These are phyloP conservation scores for Arnoldichthys spilopterus DNA, from an alignment of 2,797 vertebrate species.

Conservation along the genomic window DNA sequence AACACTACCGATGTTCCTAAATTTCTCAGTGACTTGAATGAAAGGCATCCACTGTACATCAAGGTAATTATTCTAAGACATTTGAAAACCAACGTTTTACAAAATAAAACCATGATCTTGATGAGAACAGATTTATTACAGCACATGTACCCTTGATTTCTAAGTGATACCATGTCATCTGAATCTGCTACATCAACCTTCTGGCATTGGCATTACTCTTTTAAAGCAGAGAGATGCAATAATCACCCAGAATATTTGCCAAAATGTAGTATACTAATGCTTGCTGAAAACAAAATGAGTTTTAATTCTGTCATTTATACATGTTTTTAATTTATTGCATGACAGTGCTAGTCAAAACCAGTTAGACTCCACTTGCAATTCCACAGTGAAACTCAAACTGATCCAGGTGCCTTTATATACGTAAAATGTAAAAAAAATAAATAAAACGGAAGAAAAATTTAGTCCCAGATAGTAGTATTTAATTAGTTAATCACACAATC, in stretches of 20 bases:
- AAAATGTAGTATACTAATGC: not conserved
- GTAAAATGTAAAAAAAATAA: not conserved
- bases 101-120: no score
- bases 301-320: not conserved
- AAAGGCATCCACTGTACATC: not conserved
- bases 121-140: constrained; percentile 2
- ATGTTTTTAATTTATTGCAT: constrained; percentile 1
- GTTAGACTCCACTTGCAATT: not conserved
- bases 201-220: not conserved
- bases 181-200: not conserved
- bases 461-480: not conserved
- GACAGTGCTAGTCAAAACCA: not conserved
- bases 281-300: not conserved
- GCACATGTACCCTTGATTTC: not conserved
- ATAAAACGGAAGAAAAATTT: not conserved
- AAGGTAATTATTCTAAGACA: not conserved
- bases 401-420: not conserved
- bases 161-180: not conserved
- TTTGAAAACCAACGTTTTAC: not conserved
- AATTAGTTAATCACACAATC: constrained; percentile 19
- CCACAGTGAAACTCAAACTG: not conserved
- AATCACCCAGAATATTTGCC: no score
- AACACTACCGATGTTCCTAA: not conserved
- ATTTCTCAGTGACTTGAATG: not conserved
- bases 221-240: not conserved